Evolutionary conservation across 2,888 invertebrate species (phyloP).

Genomic region (Escarpia spicata): DNA sequence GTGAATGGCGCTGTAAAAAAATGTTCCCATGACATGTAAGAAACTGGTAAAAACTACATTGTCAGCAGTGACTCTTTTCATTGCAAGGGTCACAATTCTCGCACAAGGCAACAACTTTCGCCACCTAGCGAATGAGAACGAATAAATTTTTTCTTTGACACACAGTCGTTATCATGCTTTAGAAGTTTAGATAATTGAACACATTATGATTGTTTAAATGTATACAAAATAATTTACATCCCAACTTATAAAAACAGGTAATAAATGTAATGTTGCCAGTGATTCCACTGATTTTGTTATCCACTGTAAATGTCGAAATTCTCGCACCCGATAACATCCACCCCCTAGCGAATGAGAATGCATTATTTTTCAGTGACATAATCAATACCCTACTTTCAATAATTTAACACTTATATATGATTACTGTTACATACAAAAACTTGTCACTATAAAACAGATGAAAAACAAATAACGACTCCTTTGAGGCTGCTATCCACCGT

Average conservation of each 20-base stretch:
- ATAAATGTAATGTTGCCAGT: not conserved
- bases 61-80: not conserved
- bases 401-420: no score
- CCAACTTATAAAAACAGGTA: not conserved
- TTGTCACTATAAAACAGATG: no score
- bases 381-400: no score
- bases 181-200: not conserved
- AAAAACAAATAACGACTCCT: no score
- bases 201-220: not conserved
- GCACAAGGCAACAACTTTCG: not conserved
- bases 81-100: not conserved
- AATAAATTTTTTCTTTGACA: not conserved
- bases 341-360: not conserved
- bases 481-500: no score
- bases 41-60: not conserved
- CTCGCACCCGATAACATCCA: not conserved
- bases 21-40: not conserved
- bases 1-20: not conserved
- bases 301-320: not conserved
- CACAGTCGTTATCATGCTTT: not conserved
- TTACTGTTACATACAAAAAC: no score
- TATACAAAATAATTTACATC: not conserved
- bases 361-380: not conserved
- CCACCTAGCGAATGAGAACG: constrained; percentile 12
- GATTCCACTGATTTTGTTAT: not conserved